These are phyloP conservation scores for Eledone cirrhosa DNA, from an alignment of 2,888 invertebrate species.

Conservation along the genomic window DNA sequence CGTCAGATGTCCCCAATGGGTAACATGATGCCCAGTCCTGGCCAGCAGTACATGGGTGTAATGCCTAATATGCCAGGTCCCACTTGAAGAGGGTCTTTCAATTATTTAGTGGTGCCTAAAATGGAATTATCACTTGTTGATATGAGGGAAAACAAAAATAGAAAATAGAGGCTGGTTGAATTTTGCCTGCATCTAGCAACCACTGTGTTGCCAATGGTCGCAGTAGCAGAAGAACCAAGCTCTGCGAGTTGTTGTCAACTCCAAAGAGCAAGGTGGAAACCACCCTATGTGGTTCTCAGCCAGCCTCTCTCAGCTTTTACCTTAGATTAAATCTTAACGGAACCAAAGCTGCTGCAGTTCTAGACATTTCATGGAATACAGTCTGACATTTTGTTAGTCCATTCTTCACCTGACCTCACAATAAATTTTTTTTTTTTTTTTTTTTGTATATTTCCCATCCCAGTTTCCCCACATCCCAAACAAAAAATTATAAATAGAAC, in stretches of 20 bases:
- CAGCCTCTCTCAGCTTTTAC: background rate
- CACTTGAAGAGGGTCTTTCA: slow-evolving; percentile 35
- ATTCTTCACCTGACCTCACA: no score
- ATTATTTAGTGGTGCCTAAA: slow-evolving; percentile 14
- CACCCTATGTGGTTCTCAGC: background rate
- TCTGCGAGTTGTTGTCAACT: no score
- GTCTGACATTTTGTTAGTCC: no score
- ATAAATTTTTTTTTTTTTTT: no score
- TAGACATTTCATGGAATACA: no score
- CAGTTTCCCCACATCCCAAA: background rate
- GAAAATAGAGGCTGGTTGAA: no score
- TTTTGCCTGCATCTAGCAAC: no score
- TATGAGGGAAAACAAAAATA: background rate
- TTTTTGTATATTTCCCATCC: background rate
- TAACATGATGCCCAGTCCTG: slow-evolving; percentile 45
- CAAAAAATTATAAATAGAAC: background rate
- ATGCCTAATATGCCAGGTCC: slow-evolving; percentile 52
- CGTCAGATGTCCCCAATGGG: slow-evolving; percentile 55
- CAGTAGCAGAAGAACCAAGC: no score
- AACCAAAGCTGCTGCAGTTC: no score
- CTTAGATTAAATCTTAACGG: no score
- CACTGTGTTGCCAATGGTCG: no score
- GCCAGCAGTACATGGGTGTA: slow-evolving; percentile 47
- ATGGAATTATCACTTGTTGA: slow-evolving; percentile 25
- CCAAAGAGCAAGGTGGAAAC: background rate